phyloP scores from a whole-genome alignment of 2,888 invertebrate species.

The Noctuana brunneofusca region DNA sequence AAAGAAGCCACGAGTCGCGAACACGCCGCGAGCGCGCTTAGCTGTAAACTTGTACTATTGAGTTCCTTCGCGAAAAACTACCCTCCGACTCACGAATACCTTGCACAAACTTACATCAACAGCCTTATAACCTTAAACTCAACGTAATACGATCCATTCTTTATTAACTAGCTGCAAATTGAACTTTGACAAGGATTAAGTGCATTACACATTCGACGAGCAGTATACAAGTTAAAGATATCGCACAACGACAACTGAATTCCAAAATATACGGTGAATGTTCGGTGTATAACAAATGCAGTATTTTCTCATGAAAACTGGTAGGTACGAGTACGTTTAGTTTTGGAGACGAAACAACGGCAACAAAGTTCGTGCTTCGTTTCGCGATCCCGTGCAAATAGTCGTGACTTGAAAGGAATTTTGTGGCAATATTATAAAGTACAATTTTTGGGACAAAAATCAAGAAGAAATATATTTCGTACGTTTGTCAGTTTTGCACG shows the following conservation, averaged over 20 bases:
- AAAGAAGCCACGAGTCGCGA: constrained; percentile 8
- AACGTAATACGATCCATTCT: not conserved
- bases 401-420: not conserved
- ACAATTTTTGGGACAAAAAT: too few relatives aligned
- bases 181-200: constrained; percentile 31
- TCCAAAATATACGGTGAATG: constrained; percentile 22
- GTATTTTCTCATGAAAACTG: constrained; percentile 25
- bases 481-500: too few relatives aligned
- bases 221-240: constrained; percentile 30
- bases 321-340: constrained; percentile 14
- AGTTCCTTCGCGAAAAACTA: constrained; percentile 32
- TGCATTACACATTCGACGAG: constrained; percentile 31
- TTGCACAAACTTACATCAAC: constrained; percentile 5
- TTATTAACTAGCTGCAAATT: not conserved
- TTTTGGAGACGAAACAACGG: constrained; percentile 18
- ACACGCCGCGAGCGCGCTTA: constrained; percentile 28
- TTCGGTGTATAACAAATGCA: constrained; percentile 23
- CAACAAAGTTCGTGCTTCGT: constrained; percentile 22
- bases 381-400: not conserved
- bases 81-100: constrained; percentile 23
- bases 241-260: constrained; percentile 31
- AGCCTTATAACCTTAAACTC: not conserved
- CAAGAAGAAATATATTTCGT: too few relatives aligned
- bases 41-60: constrained; percentile 26
- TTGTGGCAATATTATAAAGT: not conserved